phyloP scores from a whole-genome alignment of 2,888 invertebrate species.

The Pogonocherus hispidulus region DNA sequence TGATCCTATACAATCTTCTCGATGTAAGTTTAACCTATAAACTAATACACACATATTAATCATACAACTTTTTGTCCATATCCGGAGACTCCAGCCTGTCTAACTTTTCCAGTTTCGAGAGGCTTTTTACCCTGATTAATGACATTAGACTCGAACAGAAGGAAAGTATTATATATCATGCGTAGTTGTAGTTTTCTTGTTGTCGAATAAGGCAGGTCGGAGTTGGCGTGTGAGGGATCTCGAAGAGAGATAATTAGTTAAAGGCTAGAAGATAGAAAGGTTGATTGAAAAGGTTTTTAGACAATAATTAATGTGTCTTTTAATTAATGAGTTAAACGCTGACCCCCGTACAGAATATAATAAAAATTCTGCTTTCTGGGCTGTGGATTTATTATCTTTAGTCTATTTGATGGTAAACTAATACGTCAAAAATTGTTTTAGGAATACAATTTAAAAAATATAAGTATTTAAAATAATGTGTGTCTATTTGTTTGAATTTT shows the following conservation, averaged over 20 bases:
- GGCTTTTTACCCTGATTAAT: constrained; percentile 25
- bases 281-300: background rate
- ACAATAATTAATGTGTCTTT: background rate
- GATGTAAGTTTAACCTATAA: too few relatives aligned
- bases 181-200: constrained; percentile 12
- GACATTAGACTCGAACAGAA: constrained; percentile 21
- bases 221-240: background rate
- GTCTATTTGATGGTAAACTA: too few relatives aligned
- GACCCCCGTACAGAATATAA: too few relatives aligned
- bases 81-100: constrained; percentile 6
- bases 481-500: too few relatives aligned
- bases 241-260: constrained; percentile 14
- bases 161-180: constrained; percentile 28
- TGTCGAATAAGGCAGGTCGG: constrained; percentile 1
- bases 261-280: background rate
- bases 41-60: constrained; percentile 22
- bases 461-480: too few relatives aligned
- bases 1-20: too few relatives aligned
- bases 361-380: too few relatives aligned
- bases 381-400: too few relatives aligned
- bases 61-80: constrained; percentile 21
- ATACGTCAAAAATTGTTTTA: too few relatives aligned
- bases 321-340: background rate
- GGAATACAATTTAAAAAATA: too few relatives aligned
- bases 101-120: constrained; percentile 24